These are phyloP conservation scores for Ascaphus truei DNA, from an alignment of 2,113 vertebrate species.

Conservation along the genomic window DNA sequence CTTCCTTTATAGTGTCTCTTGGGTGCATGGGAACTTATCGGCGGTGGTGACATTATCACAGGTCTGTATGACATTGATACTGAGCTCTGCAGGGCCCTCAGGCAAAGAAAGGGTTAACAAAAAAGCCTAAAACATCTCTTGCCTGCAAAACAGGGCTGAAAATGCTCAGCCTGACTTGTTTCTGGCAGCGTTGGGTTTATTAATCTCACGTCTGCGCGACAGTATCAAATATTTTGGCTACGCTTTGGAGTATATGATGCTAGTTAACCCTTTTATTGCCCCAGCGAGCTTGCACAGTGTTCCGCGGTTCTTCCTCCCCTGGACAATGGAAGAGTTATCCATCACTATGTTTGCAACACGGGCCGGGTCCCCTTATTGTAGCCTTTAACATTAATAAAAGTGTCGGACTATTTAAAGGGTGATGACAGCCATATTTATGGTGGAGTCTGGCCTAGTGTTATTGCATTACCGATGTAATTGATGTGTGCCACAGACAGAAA, in stretches of 20 bases:
- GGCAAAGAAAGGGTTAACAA: not conserved
- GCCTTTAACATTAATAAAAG: constrained; percentile 32
- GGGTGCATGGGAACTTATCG: too few relatives aligned
- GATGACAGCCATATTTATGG: constrained; percentile 34
- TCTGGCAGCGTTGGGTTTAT: not conserved
- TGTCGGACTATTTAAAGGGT: constrained; percentile 31
- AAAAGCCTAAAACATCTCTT: not conserved
- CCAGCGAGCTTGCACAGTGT: not conserved
- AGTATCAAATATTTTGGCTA: not conserved
- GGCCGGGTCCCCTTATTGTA: constrained; percentile 8
- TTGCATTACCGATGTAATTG: constrained; percentile 31
- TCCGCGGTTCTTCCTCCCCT: not conserved
- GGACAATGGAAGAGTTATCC: not conserved
- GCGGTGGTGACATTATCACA: too few relatives aligned
- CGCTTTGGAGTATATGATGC: not conserved
- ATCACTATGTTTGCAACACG: not conserved
- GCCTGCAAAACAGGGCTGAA: not conserved
- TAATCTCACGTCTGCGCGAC: not conserved
- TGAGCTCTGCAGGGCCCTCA: too few relatives aligned
- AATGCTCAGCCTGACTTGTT: not conserved
- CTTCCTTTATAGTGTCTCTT: too few relatives aligned
- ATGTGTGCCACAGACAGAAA: constrained; percentile 23
- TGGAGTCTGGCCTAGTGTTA: constrained; percentile 28
- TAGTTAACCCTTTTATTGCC: not conserved
- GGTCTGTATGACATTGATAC: too few relatives aligned